Conservation (phyloP, 2,888 invertebrate genomes). For the Phrixothrix hirtus region DNA sequence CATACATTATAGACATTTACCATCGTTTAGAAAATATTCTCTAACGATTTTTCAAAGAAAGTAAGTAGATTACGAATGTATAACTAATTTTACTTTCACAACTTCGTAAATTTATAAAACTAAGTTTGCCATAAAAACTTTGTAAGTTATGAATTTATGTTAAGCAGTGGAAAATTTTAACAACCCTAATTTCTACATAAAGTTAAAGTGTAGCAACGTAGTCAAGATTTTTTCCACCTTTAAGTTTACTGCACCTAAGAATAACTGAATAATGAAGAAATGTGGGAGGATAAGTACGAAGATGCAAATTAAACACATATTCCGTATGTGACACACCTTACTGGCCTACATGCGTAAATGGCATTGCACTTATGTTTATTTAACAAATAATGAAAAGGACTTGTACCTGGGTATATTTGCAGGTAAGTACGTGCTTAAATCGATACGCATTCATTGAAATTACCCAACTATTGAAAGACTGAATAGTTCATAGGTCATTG, state of each 20-base stretch:
- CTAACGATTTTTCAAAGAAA: conserved; percentile 1
- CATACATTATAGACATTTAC: not conserved
- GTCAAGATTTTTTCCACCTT: conserved; percentile 9
- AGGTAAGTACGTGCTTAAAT: not conserved
- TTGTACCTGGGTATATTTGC: not conserved
- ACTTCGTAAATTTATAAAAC: conserved; percentile 3
- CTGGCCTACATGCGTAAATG: conserved; percentile 30
- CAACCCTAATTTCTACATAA: conserved; percentile 1
- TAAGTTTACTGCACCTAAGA: conserved; percentile 8
- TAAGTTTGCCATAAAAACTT: not conserved
- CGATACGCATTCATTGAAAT: not conserved
- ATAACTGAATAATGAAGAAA: conserved; percentile 11
- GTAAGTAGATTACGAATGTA: not conserved
- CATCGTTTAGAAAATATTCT: not conserved
- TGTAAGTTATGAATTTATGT: not conserved
- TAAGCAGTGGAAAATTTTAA: not conserved
- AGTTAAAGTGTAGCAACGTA: not conserved
- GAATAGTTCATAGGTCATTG: not conserved
- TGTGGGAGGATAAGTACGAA: conserved; percentile 13
- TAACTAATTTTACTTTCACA: conserved; percentile 5
- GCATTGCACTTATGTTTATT: conserved; percentile 16
- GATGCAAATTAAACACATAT: conserved; percentile 20
- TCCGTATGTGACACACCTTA: conserved; percentile 28
- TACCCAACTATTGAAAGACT: not conserved
- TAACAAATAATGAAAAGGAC: no score